phyloP scores from a whole-genome alignment of 2,113 vertebrate genomes.

The Polypterus senegalus region DNA sequence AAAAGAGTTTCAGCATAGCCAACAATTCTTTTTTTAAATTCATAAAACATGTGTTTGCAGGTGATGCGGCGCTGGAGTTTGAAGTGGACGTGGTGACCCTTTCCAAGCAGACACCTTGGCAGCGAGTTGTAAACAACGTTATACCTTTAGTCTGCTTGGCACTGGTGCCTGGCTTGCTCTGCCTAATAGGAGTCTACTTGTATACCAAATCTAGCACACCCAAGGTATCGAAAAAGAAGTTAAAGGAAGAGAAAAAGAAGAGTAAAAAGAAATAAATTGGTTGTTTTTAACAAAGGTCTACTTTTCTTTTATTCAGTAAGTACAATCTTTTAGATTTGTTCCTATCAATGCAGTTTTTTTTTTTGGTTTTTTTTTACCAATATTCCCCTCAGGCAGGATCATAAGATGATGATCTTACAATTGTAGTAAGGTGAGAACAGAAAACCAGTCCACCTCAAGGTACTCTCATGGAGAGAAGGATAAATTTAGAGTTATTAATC shows the following conservation, averaged over 20 bases:
- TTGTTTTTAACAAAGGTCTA: background rate
- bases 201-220: slow-evolving; percentile 72
- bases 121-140: slow-evolving; percentile 70
- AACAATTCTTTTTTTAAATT: too few species aligned
- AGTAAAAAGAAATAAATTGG: slow-evolving; percentile 57
- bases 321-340: too few species aligned
- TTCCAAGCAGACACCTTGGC: slow-evolving; percentile 67
- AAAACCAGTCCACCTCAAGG: too few species aligned
- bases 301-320: too few species aligned
- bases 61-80: slow-evolving; percentile 70
- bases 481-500: too few species aligned
- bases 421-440: too few species aligned
- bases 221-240: slow-evolving; percentile 74
- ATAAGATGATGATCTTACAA: too few species aligned
- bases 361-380: too few species aligned
- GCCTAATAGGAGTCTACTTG: slow-evolving; percentile 79
- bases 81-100: slow-evolving; percentile 81
- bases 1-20: too few species aligned
- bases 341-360: too few species aligned
- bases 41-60: slow-evolving; percentile 33
- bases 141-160: slow-evolving; percentile 70
- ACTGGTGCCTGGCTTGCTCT: slow-evolving; percentile 73
- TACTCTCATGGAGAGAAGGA: too few species aligned
- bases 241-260: slow-evolving; percentile 89
- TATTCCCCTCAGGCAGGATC: too few species aligned